Conservation (phyloP, 1,140 invertebrate genomes). For the Ylistrum balloti region DNA sequence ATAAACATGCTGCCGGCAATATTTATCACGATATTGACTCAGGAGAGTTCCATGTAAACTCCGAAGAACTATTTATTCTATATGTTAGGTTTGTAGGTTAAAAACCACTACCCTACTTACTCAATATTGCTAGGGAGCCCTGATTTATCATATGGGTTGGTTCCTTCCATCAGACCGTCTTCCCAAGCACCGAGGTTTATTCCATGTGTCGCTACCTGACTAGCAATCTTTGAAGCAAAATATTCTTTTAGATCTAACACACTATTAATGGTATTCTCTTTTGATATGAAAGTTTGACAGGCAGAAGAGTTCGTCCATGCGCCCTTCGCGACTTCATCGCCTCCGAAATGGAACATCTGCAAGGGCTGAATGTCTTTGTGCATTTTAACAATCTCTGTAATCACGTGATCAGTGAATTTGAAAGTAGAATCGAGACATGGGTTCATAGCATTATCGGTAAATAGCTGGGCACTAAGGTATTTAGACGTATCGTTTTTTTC, state of each 20-base stretch:
- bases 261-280: background rate
- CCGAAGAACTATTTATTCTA: no score
- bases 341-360: conserved; percentile 76
- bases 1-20: no score
- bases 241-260: conserved; percentile 63
- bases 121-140: conserved; percentile 30
- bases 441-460: conserved; percentile 79
- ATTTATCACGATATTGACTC: no score
- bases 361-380: conserved; percentile 73
- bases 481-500: conserved; percentile 74
- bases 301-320: conserved; percentile 73
- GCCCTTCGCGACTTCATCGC: conserved; percentile 74
- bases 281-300: conserved; percentile 65
- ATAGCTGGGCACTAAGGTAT: conserved; percentile 77
- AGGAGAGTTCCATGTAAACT: no score
- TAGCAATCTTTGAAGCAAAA: conserved; percentile 65
- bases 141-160: conserved; percentile 52
- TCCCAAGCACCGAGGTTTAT: conserved; percentile 75
- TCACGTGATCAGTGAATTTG: conserved; percentile 70
- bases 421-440: conserved; percentile 78
- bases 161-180: conserved; percentile 65
- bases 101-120: no score
- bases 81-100: no score
- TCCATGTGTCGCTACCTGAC: conserved; percentile 60
- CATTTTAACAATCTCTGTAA: conserved; percentile 64